Conservation (phyloP, 2,113 vertebrate species). For the Lonchura striata region DNA sequence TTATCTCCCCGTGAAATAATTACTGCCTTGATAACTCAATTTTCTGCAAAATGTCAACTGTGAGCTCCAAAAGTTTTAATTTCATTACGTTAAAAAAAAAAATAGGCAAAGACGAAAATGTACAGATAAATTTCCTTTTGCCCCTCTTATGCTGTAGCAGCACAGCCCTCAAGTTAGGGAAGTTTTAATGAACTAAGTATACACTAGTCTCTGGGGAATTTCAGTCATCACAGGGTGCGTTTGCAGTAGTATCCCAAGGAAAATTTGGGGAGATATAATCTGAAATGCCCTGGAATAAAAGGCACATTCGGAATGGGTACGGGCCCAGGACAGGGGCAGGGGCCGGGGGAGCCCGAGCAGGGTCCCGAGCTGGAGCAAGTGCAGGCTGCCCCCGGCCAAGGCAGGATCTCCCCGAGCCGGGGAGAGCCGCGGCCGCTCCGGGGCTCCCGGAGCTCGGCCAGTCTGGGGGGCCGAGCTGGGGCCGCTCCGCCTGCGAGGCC, state of each 20-base stretch:
- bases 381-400: neutral
- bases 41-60: slow-evolving; percentile 81
- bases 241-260: neutral
- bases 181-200: neutral
- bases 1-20: slow-evolving; percentile 86
- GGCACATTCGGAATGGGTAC: accelerated
- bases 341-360: neutral
- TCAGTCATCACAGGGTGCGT: neutral
- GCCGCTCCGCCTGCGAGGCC: neutral
- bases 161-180: slow-evolving; percentile 13
- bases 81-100: slow-evolving; percentile 70
- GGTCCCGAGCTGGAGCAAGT: neutral
- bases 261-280: neutral
- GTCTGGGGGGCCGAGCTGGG: neutral
- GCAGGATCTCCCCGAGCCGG: neutral
- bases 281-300: neutral
- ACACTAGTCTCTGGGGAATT: neutral
- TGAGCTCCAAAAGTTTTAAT: slow-evolving; percentile 79
- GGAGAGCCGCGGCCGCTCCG: too few relatives aligned
- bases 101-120: slow-evolving; percentile 29
- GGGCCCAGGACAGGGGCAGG: neutral
- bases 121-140: neutral
- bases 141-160: neutral
- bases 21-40: slow-evolving; percentile 86
- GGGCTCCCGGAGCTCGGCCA: neutral